A percentile compares a stretch with the other conserved stretches of the same genome.
Conservation (phyloP, 2,113 vertebrate species). For the Genyomyrus donnyi region DNA sequence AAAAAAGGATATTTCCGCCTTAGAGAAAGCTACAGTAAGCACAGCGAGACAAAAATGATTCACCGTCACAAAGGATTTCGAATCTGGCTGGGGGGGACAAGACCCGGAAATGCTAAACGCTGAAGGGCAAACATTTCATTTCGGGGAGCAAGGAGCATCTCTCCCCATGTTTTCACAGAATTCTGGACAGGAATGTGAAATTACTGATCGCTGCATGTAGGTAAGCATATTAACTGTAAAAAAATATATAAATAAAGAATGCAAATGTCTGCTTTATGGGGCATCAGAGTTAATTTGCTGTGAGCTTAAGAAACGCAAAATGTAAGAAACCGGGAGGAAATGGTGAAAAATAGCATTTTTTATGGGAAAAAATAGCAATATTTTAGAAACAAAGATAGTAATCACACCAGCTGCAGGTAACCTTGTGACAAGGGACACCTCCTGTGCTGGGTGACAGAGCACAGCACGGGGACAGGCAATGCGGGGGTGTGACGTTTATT, state of each 20-base stretch:
- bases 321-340: neutral
- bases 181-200: neutral
- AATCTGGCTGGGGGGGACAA: neutral
- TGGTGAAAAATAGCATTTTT: neutral
- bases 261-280: neutral
- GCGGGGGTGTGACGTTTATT: neutral
- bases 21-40: neutral
- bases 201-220: neutral
- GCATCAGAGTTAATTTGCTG: neutral
- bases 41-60: conserved; percentile 1
- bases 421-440: neutral
- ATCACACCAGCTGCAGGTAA: neutral
- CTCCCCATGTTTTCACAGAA: neutral
- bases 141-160: neutral
- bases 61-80: neutral
- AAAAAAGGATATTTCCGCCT: neutral
- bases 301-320: neutral
- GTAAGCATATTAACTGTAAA: neutral
- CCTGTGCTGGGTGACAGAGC: neutral
- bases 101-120: neutral
- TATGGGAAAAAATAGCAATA: neutral
- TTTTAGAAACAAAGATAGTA: neutral
- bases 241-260: neutral
- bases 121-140: neutral
- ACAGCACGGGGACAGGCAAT: neutral